Conservation (phyloP, 2,888 invertebrate species). For the Liopterus haemorrhoidalis region DNA sequence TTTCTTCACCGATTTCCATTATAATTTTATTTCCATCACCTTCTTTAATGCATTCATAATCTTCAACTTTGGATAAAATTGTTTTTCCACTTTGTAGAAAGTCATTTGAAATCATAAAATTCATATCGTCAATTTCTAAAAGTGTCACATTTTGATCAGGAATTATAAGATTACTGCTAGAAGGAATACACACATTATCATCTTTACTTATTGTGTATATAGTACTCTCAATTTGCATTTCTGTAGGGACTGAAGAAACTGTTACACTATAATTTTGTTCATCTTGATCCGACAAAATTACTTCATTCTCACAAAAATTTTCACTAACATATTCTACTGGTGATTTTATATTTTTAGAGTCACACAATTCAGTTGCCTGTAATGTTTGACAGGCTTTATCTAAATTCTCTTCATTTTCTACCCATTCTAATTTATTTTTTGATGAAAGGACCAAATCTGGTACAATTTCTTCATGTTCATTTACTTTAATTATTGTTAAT, state of each 20-base stretch:
- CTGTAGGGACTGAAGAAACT: not conserved
- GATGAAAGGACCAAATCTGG: conserved; percentile 7
- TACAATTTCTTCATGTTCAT: not conserved
- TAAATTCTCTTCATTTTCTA: conserved; percentile 32
- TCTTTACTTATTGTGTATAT: too few species aligned
- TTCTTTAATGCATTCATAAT: conserved; percentile 37
- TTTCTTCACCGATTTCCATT: conserved; percentile 38
- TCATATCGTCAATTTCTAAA: conserved; percentile 50
- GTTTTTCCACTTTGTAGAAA: conserved; percentile 36
- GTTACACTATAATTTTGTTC: conserved; percentile 7
- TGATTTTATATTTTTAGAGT: conserved; percentile 4
- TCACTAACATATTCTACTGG: conserved; percentile 12
- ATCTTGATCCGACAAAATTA: conserved; percentile 8
- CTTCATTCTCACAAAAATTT: conserved; percentile 10
- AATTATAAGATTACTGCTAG: conserved; percentile 43
- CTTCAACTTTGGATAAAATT: conserved; percentile 41
- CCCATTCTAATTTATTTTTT: conserved; percentile 7
- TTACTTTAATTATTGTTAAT: conserved; percentile 13
- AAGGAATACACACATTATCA: conserved; percentile 6
- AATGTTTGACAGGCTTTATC: conserved; percentile 46
- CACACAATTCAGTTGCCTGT: conserved; percentile 23
- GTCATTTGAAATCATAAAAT: conserved; percentile 40
- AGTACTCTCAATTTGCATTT: too few species aligned
- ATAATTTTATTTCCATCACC: conserved; percentile 35
- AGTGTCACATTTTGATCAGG: conserved; percentile 46